phyloP scores from a whole-genome alignment of 2,113 vertebrate genomes.

The Thunnus thynnus region DNA sequence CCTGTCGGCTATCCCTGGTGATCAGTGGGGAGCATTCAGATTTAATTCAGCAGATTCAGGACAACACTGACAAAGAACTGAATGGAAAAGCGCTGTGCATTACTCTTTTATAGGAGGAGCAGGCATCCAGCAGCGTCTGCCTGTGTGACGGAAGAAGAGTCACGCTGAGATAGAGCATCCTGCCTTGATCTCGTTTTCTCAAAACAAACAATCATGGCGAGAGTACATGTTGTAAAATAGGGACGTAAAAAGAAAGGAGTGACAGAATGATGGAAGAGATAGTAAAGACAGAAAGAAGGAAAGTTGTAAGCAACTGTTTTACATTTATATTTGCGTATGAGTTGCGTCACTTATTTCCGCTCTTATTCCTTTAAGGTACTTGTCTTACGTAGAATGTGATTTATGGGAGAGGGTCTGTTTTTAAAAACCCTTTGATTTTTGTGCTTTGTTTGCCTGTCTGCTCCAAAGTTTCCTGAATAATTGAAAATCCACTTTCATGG shows the following conservation, averaged over 20 bases:
- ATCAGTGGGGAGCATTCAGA: slow-evolving; percentile 28
- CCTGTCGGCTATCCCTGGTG: slow-evolving; percentile 16
- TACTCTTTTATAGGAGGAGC: slow-evolving; percentile 42
- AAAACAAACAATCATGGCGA: slow-evolving; percentile 8
- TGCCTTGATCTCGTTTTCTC: slow-evolving; percentile 38
- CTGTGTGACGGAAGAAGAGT: slow-evolving; percentile 32
- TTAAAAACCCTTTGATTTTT: background rate
- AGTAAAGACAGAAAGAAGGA: background rate
- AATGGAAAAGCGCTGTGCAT: slow-evolving; percentile 3
- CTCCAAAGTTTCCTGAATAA: background rate
- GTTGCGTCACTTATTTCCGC: slow-evolving; percentile 7
- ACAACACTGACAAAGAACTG: slow-evolving; percentile 22
- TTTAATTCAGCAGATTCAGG: slow-evolving; percentile 40
- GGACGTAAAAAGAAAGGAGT: background rate
- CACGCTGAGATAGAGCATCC: slow-evolving; percentile 18
- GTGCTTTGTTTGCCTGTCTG: background rate
- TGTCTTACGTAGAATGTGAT: background rate
- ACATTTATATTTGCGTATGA: background rate
- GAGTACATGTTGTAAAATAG: background rate
- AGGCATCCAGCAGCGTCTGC: slow-evolving; percentile 39
- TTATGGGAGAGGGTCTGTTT: background rate
- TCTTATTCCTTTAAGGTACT: background rate
- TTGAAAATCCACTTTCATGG: background rate
- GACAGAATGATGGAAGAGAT: slow-evolving; percentile 1
- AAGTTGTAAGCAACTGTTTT: slow-evolving; percentile 12